Evolutionary conservation across 1,140 invertebrate species (phyloP), one percentile per base, ranked within the genome.

Genomic region (Plectus sambesii): DNA sequence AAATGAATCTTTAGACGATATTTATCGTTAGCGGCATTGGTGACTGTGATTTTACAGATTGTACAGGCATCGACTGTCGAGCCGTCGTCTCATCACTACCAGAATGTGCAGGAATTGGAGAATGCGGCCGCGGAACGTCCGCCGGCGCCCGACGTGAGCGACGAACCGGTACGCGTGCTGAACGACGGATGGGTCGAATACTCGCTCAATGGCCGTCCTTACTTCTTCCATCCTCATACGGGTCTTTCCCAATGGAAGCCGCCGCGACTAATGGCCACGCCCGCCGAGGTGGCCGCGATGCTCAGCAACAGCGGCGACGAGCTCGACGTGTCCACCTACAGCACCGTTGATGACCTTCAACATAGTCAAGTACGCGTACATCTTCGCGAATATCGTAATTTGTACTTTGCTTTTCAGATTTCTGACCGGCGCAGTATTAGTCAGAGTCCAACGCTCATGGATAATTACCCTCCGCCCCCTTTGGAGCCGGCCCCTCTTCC

Each of bases 171-270:
- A 35, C 23, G 55, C 29, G 30, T 37, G 39, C 41, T 56, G 26
- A 26, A 49, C 3, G 51, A 55, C 20, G 55, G 55, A 19, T 56
- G 55, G 55, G 19, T 29, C 19, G 55, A 56, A 37, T 56, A 55
- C 37, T 37, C 49, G 33, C 54, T 42, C 1, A 38, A 56, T n/a
- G 39, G 40, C 26, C 38, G 55, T 27, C 55, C 55, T 6, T 56
- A 52, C 27, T 56, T 56, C 42, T 51, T 39, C 29, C 44, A 54
- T 29, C 26, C 25, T 20, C 51, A 56, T 12, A 44, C 55, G 3
- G 46, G 46, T 2, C 41, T 36, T 38, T 47, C 41, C 36, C 55
- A 56, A 38, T 56, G 55, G 55, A 56, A 49, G 30, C 55, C 55
- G 9, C 55, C 55, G 1, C 40, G 55, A 27, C 51, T 56, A 26